Percentiles rank a stretch among this genome's conserved stretches.
Conservation (phyloP, 2,888 invertebrate genomes). For the Caenorhabditis sp. region DNA sequence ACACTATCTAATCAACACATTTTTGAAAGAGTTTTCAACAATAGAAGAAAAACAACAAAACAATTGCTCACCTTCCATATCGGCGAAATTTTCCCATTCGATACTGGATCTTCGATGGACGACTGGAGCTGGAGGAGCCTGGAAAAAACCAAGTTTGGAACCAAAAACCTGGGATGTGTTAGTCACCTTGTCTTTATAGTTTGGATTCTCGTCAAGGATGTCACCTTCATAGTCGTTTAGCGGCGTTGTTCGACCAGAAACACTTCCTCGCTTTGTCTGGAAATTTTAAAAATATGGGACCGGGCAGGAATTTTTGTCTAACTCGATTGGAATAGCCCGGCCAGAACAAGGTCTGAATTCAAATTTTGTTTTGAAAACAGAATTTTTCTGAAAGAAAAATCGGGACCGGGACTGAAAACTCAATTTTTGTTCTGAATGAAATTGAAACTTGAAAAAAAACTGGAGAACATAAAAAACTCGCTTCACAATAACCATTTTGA, state of each 20-base stretch:
- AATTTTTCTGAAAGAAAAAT: no score
- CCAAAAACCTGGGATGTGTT: background rate
- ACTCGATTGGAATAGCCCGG: background rate
- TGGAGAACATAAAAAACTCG: no score
- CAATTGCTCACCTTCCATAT: conserved; percentile 43
- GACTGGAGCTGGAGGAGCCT: conserved; percentile 67
- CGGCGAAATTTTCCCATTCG: conserved; percentile 70
- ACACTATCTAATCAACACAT: no score
- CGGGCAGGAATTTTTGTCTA: background rate
- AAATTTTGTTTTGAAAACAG: no score
- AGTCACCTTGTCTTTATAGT: conserved; percentile 49
- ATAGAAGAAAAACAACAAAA: background rate
- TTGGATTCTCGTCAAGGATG: conserved; percentile 64
- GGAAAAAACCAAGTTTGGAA: conserved; percentile 2
- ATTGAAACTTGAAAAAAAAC: no score
- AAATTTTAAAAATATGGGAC: background rate
- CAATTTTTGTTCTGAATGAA: no score
- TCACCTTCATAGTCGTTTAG: conserved; percentile 57
- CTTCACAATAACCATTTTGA: no score
- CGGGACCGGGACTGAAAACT: no score
- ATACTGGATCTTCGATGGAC: conserved; percentile 63
- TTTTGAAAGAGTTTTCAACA: background rate
- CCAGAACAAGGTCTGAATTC: no score
- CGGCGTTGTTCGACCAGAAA: conserved; percentile 43
- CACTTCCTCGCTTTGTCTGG: conserved; percentile 16